These are phyloP conservation scores for Eospalax fontanierii DNA, from an alignment of 2,797 vertebrate species.

Conservation along the genomic window DNA sequence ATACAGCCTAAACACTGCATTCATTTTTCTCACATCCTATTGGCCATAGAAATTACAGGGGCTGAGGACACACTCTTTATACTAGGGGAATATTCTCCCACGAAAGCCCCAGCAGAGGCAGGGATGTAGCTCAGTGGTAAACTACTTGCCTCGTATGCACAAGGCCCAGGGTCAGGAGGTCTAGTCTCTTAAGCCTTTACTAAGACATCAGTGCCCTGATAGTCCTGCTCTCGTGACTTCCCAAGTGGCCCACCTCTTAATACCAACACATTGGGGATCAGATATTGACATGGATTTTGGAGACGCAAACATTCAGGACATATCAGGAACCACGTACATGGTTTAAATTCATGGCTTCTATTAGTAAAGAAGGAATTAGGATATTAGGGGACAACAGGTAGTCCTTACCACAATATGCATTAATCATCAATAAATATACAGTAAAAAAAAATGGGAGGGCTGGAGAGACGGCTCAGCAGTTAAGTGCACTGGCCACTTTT, in stretches of 20 bases:
- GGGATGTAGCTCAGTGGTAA: not conserved
- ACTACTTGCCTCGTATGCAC: too few relatives aligned
- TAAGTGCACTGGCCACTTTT: too few relatives aligned
- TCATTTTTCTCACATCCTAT: not conserved
- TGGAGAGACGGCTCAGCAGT: too few relatives aligned
- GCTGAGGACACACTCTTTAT: not conserved
- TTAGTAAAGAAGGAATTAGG: not conserved
- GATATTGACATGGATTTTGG: not conserved
- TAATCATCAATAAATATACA: conserved; percentile 13
- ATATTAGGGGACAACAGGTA: not conserved
- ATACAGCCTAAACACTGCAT: not conserved
- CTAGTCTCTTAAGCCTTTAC: not conserved
- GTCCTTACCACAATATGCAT: conserved; percentile 12
- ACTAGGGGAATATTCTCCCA: not conserved
- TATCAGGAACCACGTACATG: not conserved
- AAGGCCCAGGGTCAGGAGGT: not conserved
- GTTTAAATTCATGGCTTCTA: not conserved
- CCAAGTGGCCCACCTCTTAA: not conserved
- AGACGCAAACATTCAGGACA: not conserved
- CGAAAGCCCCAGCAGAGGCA: not conserved
- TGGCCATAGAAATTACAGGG: not conserved
- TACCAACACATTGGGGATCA: not conserved
- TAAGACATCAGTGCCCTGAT: not conserved
- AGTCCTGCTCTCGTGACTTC: too few relatives aligned
- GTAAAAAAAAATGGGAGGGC: too few relatives aligned